phyloP scores from a whole-genome alignment of 2,888 invertebrate species.

The Amiota mariae region DNA sequence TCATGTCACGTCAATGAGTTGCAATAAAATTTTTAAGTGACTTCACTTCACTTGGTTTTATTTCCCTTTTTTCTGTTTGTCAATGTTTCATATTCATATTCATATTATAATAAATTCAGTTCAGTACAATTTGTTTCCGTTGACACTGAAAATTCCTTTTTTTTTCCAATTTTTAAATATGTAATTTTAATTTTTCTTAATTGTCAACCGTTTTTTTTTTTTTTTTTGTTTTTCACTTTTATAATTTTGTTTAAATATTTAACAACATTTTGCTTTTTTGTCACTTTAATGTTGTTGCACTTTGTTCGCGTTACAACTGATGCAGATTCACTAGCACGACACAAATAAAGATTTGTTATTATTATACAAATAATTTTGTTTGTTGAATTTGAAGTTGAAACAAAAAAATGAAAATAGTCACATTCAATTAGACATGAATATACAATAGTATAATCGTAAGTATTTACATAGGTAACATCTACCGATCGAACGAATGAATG shows the following conservation, averaged over 20 bases:
- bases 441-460: background rate
- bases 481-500: background rate
- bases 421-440: conserved; percentile 36
- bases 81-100: too few species aligned
- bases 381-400: too few species aligned
- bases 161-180: background rate
- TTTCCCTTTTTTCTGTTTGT: too few species aligned
- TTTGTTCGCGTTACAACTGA: conserved; percentile 31
- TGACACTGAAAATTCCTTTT: background rate
- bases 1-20: background rate
- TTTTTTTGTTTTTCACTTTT: conserved; percentile 3
- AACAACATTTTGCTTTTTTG: background rate
- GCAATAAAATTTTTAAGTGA: too few species aligned
- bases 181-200: conserved; percentile 1
- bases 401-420: too few species aligned
- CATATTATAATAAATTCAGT: too few species aligned
- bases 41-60: too few species aligned
- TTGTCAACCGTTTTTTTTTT: background rate
- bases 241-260: conserved; percentile 6
- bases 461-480: too few species aligned
- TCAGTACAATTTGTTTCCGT: background rate
- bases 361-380: conserved; percentile 30
- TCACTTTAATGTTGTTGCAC: conserved; percentile 5
- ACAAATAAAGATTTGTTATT: conserved; percentile 8
- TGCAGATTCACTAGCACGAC: conserved; percentile 32